These are phyloP conservation scores for Metellina segmentata DNA, from an alignment of 2,888 invertebrate species.

Conservation along the genomic window DNA sequence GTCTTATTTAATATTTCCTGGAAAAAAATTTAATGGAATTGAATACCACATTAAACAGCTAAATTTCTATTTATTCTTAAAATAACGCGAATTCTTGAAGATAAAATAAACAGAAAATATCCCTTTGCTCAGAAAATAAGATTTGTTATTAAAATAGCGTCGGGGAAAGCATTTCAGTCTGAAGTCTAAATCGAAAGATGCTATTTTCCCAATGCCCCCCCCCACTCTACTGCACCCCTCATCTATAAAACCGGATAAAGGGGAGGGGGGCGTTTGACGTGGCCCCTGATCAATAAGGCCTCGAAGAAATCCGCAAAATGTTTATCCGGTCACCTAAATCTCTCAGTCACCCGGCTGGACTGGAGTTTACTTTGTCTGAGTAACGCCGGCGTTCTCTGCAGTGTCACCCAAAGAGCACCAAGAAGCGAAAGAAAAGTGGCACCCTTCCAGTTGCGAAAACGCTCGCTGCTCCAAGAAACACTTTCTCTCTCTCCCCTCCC, in stretches of 20 bases:
- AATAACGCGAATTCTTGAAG: no score
- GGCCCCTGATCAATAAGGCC: neutral
- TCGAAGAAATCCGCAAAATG: neutral
- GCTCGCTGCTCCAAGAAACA: conserved; percentile 38
- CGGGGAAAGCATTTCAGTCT: no score
- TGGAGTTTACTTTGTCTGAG: conserved; percentile 17
- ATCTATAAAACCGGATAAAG: neutral
- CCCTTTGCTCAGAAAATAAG: no score
- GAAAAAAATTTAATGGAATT: no score
- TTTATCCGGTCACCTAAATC: neutral
- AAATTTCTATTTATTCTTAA: no score
- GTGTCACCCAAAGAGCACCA: neutral
- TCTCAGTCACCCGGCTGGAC: conserved; percentile 3
- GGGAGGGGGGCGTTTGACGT: neutral
- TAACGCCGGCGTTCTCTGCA: conserved; percentile 22
- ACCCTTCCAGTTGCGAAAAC: conserved; percentile 27
- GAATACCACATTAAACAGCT: no score
- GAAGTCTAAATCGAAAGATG: no score
- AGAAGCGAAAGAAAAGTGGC: conserved; percentile 46
- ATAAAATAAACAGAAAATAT: no score
- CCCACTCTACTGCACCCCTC: neutral
- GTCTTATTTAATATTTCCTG: no score
- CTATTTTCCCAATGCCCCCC: neutral
- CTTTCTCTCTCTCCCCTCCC: conserved; percentile 13
- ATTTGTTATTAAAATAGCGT: no score